Conservation (phyloP, 2,888 invertebrate genomes). For the Pegoplata infirma region DNA sequence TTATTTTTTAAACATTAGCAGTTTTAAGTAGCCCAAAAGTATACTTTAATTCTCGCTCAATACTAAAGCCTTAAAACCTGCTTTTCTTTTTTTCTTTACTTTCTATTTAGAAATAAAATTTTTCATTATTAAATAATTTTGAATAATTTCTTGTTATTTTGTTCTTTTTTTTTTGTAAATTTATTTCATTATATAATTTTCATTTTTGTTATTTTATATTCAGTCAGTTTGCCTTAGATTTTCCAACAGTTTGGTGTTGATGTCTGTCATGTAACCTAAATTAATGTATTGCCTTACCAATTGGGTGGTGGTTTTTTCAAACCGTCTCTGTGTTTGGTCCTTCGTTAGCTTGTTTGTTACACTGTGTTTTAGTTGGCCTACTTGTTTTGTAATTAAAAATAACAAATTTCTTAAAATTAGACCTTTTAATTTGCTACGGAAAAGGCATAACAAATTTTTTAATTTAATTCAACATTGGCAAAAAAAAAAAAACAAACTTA, state of each 20-base stretch:
- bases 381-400: conserved; percentile 61
- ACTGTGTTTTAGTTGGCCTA: conserved; percentile 51
- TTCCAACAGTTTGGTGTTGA: conserved; percentile 27
- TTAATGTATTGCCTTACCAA: conserved; percentile 22
- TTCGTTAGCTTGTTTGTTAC: conserved; percentile 13
- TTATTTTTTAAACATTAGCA: not conserved
- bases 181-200: conserved; percentile 42
- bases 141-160: not conserved
- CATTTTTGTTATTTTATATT: conserved; percentile 12
- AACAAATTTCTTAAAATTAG: conserved; percentile 58
- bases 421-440: conserved; percentile 61
- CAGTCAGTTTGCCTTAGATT: conserved; percentile 20
- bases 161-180: conserved; percentile 1
- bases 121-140: conserved; percentile 31
- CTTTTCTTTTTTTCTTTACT: not conserved
- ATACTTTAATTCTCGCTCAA: not conserved
- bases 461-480: conserved; percentile 50
- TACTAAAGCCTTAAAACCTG: not conserved
- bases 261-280: conserved; percentile 15
- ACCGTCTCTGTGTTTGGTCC: too few species aligned
- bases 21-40: not conserved
- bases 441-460: conserved; percentile 59
- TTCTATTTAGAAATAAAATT: not conserved
- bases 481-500: conserved; percentile 1
- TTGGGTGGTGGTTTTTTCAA: too few species aligned